Percentiles rank a stretch among this genome's conserved stretches.
Evolutionary conservation across 2,797 vertebrate genomes (phyloP).

Genomic region (Cephalopachus bancanus): DNA sequence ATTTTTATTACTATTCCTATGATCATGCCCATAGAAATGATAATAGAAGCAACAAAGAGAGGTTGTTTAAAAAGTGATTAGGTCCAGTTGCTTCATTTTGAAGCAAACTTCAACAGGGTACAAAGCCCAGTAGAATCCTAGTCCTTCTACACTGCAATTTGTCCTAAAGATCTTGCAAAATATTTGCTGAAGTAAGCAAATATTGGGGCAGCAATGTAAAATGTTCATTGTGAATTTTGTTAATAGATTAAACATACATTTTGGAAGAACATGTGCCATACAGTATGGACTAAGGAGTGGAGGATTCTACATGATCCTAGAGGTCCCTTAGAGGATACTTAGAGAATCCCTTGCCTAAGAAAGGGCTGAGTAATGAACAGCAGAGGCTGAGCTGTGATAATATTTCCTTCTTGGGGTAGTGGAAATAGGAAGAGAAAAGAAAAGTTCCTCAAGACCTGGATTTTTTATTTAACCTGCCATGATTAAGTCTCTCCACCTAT

Average conservation of each 20-base stretch:
- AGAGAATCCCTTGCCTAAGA: not conserved
- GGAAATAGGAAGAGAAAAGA: not conserved
- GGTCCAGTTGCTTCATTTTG: not conserved
- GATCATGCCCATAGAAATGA: not conserved
- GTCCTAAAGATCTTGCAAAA: not conserved
- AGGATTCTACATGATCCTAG: not conserved
- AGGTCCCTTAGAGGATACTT: not conserved
- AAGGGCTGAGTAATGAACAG: not conserved
- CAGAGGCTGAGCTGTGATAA: not conserved
- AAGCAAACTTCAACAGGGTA: not conserved
- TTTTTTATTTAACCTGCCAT: not conserved
- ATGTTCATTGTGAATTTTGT: not conserved
- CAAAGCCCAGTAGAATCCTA: not conserved
- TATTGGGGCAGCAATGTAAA: not conserved
- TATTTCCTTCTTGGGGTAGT: not conserved
- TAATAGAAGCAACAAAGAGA: not conserved
- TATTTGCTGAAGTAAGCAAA: conserved; percentile 20
- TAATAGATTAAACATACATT: not conserved
- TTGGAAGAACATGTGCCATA: not conserved
- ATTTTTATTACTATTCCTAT: not conserved
- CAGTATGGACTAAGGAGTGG: not conserved
- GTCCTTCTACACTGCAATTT: not conserved
- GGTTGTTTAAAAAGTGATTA: not conserved
- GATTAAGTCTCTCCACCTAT: not conserved
- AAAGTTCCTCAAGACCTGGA: not conserved